phyloP scores from a whole-genome alignment of 2,888 invertebrate genomes.

The Isotomurus palustris region DNA sequence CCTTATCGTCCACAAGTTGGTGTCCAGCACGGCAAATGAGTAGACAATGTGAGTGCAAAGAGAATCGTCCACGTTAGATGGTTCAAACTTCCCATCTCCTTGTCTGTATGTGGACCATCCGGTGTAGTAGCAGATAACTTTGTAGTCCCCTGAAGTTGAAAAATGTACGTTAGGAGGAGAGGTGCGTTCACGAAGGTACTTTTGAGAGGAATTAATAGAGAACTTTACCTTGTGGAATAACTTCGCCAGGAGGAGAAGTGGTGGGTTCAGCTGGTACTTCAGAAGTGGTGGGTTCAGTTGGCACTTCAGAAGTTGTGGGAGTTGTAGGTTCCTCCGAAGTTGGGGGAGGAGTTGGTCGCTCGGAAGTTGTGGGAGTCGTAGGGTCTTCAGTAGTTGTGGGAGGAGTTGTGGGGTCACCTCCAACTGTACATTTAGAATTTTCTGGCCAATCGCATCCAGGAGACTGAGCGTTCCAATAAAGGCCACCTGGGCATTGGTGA shows the following conservation, averaged over 20 bases:
- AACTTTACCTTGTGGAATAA: background rate
- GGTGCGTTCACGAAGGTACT: too few relatives aligned
- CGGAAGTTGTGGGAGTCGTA: background rate
- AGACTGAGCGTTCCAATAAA: too few relatives aligned
- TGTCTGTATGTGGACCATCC: conserved; percentile 91
- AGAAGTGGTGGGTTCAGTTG: background rate
- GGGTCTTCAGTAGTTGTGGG: background rate
- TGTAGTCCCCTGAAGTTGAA: too few relatives aligned
- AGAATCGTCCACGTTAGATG: conserved; percentile 73
- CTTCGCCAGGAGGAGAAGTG: too few relatives aligned
- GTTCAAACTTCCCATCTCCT: conserved; percentile 71
- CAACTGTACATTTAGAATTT: background rate
- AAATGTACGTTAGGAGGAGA: too few relatives aligned
- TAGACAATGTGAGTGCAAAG: conserved; percentile 91
- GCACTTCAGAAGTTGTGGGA: background rate
- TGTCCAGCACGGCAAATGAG: conserved; percentile 81
- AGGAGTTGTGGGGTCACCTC: too few relatives aligned
- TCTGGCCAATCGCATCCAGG: background rate
- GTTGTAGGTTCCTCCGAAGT: background rate
- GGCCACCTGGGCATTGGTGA: too few relatives aligned
- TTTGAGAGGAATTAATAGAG: background rate
- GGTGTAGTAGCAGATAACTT: conserved; percentile 84
- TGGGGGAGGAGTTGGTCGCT: background rate
- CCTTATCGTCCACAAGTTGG: conserved; percentile 68
- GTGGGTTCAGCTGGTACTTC: background rate